These are phyloP conservation scores for Eupelmus urozonus DNA, from an alignment of 2,888 invertebrate genomes.

Conservation along the genomic window DNA sequence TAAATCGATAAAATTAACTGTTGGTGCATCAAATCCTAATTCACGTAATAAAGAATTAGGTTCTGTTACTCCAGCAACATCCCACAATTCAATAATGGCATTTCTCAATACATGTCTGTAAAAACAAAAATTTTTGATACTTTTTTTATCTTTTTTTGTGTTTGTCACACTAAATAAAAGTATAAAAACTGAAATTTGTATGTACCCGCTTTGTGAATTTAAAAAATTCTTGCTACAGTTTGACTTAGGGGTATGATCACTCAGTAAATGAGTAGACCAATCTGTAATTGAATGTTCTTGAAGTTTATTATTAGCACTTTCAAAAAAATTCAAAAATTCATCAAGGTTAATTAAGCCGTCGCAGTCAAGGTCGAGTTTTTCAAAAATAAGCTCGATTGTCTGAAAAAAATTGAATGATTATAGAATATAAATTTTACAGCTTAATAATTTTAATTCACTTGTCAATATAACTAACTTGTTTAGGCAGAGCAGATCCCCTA, in stretches of 20 bases:
- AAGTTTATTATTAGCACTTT: slow-evolving; percentile 76
- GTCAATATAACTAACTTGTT: slow-evolving; percentile 78
- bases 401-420: slow-evolving; percentile 63
- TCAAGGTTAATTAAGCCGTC: slow-evolving; percentile 83
- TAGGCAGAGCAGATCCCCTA: slow-evolving; percentile 82
- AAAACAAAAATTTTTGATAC: neutral
- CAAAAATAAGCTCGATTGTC: slow-evolving; percentile 82
- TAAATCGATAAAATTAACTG: slow-evolving; percentile 82
- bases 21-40: slow-evolving; percentile 82
- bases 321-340: slow-evolving; percentile 82
- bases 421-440: neutral
- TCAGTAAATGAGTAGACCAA: slow-evolving; percentile 61
- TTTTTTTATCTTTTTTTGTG: slow-evolving; percentile 14
- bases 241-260: slow-evolving; percentile 60
- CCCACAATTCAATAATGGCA: slow-evolving; percentile 85
- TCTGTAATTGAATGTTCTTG: slow-evolving; percentile 65
- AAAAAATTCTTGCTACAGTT: slow-evolving; percentile 65
- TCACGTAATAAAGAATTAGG: slow-evolving; percentile 83
- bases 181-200: slow-evolving; percentile 19
- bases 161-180: slow-evolving; percentile 5
- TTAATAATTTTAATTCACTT: neutral
- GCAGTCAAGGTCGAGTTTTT: slow-evolving; percentile 82
- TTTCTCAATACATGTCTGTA: slow-evolving; percentile 64
- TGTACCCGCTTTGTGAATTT: slow-evolving; percentile 61
- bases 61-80: slow-evolving; percentile 83